These are phyloP conservation scores for Rafetus swinhoei DNA, from an alignment of 2,113 vertebrate genomes.

Conservation along the genomic window DNA sequence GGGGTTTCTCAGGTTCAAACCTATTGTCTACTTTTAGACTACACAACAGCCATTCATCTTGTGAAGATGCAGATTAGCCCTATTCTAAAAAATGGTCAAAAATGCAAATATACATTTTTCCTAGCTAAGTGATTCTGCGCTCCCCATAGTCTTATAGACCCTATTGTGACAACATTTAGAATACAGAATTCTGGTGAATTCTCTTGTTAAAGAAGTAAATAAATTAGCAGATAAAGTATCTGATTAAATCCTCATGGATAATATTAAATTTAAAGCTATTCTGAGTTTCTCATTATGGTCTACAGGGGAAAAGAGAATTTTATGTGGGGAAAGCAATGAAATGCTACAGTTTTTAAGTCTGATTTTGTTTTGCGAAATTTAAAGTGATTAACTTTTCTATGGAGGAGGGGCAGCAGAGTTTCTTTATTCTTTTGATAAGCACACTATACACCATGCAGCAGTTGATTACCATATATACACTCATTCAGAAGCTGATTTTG, in stretches of 20 bases:
- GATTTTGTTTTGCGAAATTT: neutral
- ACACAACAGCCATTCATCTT: neutral
- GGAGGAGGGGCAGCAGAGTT: neutral
- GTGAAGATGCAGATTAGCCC: neutral
- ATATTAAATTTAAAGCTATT: constrained; percentile 53
- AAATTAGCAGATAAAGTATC: constrained; percentile 14
- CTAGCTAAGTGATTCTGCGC: neutral
- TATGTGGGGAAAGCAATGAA: constrained; percentile 14
- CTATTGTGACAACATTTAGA: neutral
- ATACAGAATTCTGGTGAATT: constrained; percentile 10
- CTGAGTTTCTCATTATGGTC: neutral
- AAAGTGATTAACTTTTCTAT: neutral
- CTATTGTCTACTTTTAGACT: neutral
- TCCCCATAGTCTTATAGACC: neutral
- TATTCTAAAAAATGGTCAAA: neutral
- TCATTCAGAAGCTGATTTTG: too few species aligned
- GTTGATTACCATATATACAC: neutral
- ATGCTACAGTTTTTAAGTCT: constrained; percentile 6
- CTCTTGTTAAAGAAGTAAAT: neutral
- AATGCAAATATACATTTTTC: neutral
- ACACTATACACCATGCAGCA: neutral
- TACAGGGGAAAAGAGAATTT: neutral
- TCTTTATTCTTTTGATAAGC: neutral
- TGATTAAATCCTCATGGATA: constrained; percentile 20
- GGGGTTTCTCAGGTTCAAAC: neutral